Base-by-base conservation (phyloP, 1,140 invertebrate species). In the Drosophila teissieri region DNA sequence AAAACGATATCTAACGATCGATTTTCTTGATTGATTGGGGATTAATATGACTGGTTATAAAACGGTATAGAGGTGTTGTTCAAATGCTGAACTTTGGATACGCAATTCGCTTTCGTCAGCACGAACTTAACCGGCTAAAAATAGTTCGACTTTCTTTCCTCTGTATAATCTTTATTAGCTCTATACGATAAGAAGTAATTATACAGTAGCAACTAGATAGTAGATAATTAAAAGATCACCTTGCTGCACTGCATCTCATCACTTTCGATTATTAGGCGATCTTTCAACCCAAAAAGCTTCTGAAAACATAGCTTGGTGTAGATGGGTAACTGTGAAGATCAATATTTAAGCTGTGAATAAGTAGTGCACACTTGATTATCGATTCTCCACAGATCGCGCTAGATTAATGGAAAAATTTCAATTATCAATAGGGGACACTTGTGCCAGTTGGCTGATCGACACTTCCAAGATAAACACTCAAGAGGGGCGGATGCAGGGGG, bases 361-460 rank as follows among this genome's bases (percentile, higher is more conserved):
- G 58, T 49, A 48, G 36, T 37, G 56, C 24, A 70, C 46, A 84
- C 69, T 58, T 48, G 62, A 58, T 54, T 34, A 69, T 34, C 53
- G 27, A 67, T 68, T 52, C 36, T 37, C 46, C 46, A 52, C 40
- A 53, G 61, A 37, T 68, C 37, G 17, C 53, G 37, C 40, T 67
- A 77, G 79, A 79, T 88, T 76, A 69, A 88, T 88, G 83, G 79
- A 86, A 86, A 70, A 86, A 83, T 83, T 86, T 60, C 60, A 40
- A 63, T 52, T 67, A 15, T 68, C 54, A 68, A 56, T 68, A 34
- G 79, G 79, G 61, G 82, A 88, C 82, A 88, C 24, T 67, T 72
- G 83, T 83, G 79, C 79, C 82, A 86, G 78, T 78, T 85, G 61
- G 70, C 22, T 37, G 46, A 34, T 8, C 34, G 55, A 55, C 55